Base-by-base conservation (phyloP, 2,797 vertebrate genomes). In the Sciurus carolinensis region DNA sequence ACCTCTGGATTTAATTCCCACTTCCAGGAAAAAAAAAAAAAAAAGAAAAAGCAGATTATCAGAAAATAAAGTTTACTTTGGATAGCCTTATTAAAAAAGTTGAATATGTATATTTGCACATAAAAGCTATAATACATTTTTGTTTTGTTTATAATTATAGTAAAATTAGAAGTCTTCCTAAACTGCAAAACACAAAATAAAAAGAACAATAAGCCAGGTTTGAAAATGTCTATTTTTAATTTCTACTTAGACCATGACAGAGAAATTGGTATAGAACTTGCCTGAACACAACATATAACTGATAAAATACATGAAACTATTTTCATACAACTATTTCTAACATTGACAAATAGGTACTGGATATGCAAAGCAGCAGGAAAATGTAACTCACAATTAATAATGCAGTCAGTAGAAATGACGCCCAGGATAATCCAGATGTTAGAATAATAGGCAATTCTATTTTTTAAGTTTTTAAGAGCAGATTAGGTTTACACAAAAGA, bases 101-200 rank as follows among this genome's bases (percentile, higher is more conserved):
- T 75, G 14, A 13, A 8, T 44, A 82, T 77, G 54, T 52, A 81
- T 67, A 64, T 30, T 73, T 66, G 47, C 5, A 75, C 33, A 80
- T 13, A 42, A 86, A 72, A 72, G 30, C 9, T 52, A 62, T 28
- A 50, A 42, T 44, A 66, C 0, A 79, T 47, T 71, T 72, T 89
- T 47, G 44, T 39, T 39, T 9, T 50, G 15, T 71, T 89, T 72
- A n/a, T 71, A 87, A 77, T 69, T 50, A 52, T 1, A 77, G 28
- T 73, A 77, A 72, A 62, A 79, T 3, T 57, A 39, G 66, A 72
- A 88, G 54, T 73, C 85, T 94, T 28, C 8, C 26, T 15, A 64
- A 91, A 72, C 17, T 88, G n/a, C 26, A 88, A 96, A 84, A 84
- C 13, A 77, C 42, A 71, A 69, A 83, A 36, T 44, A 75, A 85